Percentiles rank a stretch among this genome's conserved stretches.
phyloP scores from a whole-genome alignment of 1,140 invertebrate genomes.

The Tetraneura akinire region DNA sequence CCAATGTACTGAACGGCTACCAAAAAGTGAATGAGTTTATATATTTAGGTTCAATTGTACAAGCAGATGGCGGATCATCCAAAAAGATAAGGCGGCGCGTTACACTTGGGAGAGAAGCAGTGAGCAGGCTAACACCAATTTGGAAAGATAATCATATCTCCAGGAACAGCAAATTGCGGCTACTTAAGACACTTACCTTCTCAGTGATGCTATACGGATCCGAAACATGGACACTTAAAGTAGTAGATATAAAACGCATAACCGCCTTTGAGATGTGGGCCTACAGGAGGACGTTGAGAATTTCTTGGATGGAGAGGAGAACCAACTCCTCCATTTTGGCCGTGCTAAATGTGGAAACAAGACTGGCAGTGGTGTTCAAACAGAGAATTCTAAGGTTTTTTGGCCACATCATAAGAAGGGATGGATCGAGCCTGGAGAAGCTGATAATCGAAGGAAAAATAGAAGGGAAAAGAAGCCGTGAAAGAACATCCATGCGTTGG shows the following conservation, averaged over 20 bases:
- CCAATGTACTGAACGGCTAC: neutral
- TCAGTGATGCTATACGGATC: conserved; percentile 30
- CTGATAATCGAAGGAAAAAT: neutral
- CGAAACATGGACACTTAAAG: conserved; percentile 37
- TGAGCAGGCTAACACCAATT: conserved; percentile 16
- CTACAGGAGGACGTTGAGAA: neutral
- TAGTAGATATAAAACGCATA: no score
- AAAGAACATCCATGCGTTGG: neutral
- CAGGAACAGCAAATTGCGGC: neutral
- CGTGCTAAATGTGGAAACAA: neutral
- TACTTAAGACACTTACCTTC: conserved; percentile 19
- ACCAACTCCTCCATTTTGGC: neutral
- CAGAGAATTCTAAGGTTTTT: neutral
- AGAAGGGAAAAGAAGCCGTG: neutral
- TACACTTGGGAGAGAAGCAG: conserved; percentile 24
- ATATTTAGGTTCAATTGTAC: conserved; percentile 28
- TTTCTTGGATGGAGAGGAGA: neutral
- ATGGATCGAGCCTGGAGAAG: neutral
- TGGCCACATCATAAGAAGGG: neutral
- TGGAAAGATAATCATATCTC: conserved; percentile 23
- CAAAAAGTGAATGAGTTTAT: conserved; percentile 30
- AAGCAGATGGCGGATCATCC: neutral
- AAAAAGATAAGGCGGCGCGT: neutral
- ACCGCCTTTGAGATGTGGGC: no score
- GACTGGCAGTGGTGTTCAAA: neutral